Evolutionary conservation across 2,113 vertebrate species (phyloP), one percentile per base, ranked within the genome.

Genomic region (Pelusios castaneus): DNA sequence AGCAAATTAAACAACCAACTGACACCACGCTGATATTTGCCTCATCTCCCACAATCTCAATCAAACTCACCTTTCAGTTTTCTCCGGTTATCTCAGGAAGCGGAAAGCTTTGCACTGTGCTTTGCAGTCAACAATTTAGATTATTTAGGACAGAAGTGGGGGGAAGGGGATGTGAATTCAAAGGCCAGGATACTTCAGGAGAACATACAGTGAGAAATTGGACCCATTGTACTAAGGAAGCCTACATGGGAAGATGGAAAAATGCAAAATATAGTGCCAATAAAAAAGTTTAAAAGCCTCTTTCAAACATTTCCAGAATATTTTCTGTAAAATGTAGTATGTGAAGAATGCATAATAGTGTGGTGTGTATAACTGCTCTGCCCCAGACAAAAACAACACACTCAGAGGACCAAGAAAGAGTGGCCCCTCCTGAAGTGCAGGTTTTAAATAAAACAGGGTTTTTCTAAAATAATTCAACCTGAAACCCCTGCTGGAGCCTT

Each of bases 1-100:
- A 95, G 84, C 29, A 91, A 90, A 89, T 85, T 85, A 88, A 92
- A 51, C 12, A 89, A 88, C 83, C 49, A 85, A 79, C 80, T 83
- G 10, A 75, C 17, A 91, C 5, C n/a, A 80, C 82, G 24, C 13
- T 85, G 10, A 84, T 90, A 84, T 85, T 88, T 22, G 22, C 12
- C 70, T 85, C 13, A 52, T 52, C n/a, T 86, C 34, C 79, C 91
- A 60, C 29, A 90, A 58, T 92, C 87, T 7, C 43, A 45, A 41
- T 60, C 51, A 84, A 94, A 49, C 56, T 77, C 84, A 60, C 14
- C 29, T 88, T 80, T 81, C 79, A 77, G 82, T 34, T 4, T 6
- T 45, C 31, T 89, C 89, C 75, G n/a, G 21, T 70, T 2, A 27
- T 47, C 91, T 93, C 45, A 80, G 38, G 41, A 70, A 16, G 81